Evolutionary conservation across 1,140 invertebrate species (phyloP).

Genomic region (Nasonia longicornis): DNA sequence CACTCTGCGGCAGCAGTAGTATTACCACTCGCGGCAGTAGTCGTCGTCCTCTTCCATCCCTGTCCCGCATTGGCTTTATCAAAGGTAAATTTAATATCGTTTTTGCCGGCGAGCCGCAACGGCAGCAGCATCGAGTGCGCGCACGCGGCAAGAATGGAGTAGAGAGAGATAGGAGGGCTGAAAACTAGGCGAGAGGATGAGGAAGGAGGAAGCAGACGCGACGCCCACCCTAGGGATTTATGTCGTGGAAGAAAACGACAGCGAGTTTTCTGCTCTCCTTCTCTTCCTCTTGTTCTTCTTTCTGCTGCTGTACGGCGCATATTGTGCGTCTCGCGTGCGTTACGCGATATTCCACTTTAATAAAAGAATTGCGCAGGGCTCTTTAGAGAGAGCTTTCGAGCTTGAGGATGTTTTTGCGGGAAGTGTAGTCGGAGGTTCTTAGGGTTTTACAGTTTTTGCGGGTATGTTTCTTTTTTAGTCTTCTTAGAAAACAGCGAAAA

Average conservation of each 20-base stretch:
- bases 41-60: not conserved
- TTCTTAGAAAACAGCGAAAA: too few relatives aligned
- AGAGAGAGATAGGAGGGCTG: not conserved
- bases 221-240: constrained; percentile 50
- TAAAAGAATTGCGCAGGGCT: constrained; percentile 46
- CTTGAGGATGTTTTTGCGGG: not conserved
- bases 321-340: constrained; percentile 9
- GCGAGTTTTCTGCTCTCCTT: not conserved
- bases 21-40: too few relatives aligned
- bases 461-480: too few relatives aligned
- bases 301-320: not conserved
- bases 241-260: constrained; percentile 48
- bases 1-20: not conserved
- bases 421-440: too few relatives aligned
- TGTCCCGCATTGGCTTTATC: constrained; percentile 30
- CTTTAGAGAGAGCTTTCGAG: not conserved
- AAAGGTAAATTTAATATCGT: constrained; percentile 48
- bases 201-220: not conserved
- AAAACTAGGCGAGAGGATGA: constrained; percentile 15
- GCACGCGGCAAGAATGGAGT: constrained; percentile 25
- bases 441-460: too few relatives aligned
- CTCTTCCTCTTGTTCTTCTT: not conserved
- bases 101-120: constrained; percentile 43
- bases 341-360: constrained; percentile 48
- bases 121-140: constrained; percentile 34